These are phyloP conservation scores for Limnephilus marmoratus DNA, from an alignment of 2,888 invertebrate species.

Conservation along the genomic window DNA sequence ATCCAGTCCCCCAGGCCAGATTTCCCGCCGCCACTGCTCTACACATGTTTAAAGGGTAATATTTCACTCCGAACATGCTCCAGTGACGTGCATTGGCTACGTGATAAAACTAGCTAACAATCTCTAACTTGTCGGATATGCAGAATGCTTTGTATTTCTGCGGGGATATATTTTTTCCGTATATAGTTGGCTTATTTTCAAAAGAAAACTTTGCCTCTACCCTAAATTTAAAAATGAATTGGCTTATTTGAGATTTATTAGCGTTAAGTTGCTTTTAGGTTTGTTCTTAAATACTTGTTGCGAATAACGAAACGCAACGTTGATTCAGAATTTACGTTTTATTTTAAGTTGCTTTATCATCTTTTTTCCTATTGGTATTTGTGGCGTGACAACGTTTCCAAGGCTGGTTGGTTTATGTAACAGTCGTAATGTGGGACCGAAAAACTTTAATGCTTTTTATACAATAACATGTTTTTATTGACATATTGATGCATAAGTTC, in stretches of 20 bases:
- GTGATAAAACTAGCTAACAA: slow-evolving; percentile 5
- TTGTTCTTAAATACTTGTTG: not conserved
- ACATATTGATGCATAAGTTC: no score
- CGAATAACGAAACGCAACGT: not conserved
- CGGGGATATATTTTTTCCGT: not conserved
- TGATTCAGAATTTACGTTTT: not conserved
- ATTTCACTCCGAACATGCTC: slow-evolving; percentile 44
- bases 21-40: slow-evolving; percentile 37
- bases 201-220: not conserved
- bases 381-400: not conserved
- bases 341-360: not conserved
- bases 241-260: not conserved
- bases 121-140: slow-evolving; percentile 12
- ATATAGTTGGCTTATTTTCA: not conserved
- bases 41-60: slow-evolving; percentile 54
- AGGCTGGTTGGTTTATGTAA: not conserved
- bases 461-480: no score
- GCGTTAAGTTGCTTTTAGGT: not conserved
- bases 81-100: slow-evolving; percentile 29
- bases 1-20: slow-evolving; percentile 22
- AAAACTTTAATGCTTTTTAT: no score
- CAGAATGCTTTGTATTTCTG: not conserved
- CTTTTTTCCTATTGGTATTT: not conserved
- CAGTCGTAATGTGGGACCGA: no score
- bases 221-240: not conserved